Percentiles rank a stretch among this genome's conserved stretches.
phyloP scores from a whole-genome alignment of 2,113 vertebrate species.

The Phrynosoma platyrhinos region DNA sequence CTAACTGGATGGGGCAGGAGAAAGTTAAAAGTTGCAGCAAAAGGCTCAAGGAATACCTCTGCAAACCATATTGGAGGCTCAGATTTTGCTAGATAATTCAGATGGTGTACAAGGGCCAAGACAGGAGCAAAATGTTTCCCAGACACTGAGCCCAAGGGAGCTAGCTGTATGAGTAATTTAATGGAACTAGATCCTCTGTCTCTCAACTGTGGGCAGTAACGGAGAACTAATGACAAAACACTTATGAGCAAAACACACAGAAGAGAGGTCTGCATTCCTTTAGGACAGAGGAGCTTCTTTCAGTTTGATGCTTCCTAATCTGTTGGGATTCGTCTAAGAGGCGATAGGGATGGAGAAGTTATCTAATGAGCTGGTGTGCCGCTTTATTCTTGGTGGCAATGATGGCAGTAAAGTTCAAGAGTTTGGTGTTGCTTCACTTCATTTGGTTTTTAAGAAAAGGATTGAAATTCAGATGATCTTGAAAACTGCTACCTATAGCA shows the following conservation, averaged over 20 bases:
- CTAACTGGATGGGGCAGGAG: constrained; percentile 30
- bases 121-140: constrained; percentile 20
- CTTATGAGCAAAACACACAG: constrained; percentile 18
- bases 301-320: neutral
- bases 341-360: neutral
- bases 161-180: constrained; percentile 30
- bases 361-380: neutral
- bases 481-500: too few species aligned
- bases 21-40: constrained; percentile 17
- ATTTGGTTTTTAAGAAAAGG: neutral
- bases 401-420: neutral
- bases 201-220: constrained; percentile 34
- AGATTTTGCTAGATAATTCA: neutral
- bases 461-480: too few species aligned
- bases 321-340: constrained; percentile 4
- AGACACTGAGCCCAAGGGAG: neutral
- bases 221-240: neutral
- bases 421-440: neutral
- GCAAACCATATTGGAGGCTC: constrained; percentile 32
- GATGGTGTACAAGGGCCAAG: constrained; percentile 7
- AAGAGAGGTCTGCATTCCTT: neutral
- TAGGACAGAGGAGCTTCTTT: neutral
- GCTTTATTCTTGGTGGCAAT: neutral
- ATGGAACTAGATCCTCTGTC: constrained; percentile 16
- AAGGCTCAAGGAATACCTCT: constrained; percentile 34